Conservation (phyloP, 2,888 invertebrate genomes). For the Metacarcinus magister region DNA sequence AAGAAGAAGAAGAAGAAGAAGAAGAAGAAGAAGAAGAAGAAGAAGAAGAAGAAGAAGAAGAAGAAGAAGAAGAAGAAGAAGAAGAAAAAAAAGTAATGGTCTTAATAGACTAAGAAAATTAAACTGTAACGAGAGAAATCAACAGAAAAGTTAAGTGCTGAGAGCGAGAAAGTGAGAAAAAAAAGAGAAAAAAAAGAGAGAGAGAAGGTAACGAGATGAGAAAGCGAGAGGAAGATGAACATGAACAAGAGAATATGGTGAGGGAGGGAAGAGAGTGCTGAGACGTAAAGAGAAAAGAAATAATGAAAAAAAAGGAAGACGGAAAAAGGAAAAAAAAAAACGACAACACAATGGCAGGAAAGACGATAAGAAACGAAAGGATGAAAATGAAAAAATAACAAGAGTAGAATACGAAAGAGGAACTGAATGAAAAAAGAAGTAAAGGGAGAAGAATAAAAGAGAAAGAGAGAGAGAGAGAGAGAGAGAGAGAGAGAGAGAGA, state of each 20-base stretch:
- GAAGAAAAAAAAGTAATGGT: too few species aligned
- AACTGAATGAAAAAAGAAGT: background rate
- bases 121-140: background rate
- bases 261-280: too few species aligned
- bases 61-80: too few species aligned
- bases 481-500: too few species aligned
- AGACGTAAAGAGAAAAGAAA: too few species aligned
- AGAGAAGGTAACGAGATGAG: background rate
- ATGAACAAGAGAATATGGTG: background rate
- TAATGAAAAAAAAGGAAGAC: background rate
- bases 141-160: too few species aligned
- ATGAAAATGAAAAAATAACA: conserved; percentile 39
- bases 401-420: conserved; percentile 15
- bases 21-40: too few species aligned
- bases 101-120: background rate
- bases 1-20: too few species aligned
- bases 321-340: background rate
- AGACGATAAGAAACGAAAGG: background rate
- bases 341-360: background rate
- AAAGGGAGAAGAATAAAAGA: background rate
- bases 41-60: too few species aligned
- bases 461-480: background rate
- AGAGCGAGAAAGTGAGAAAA: too few species aligned
- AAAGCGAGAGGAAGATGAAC: background rate
- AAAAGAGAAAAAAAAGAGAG: conserved; percentile 20